A percentile compares a stretch with the other conserved stretches of the same genome.
These are phyloP conservation scores for Cotesia vestalis DNA, from an alignment of 1,140 invertebrate species.

Conservation along the genomic window DNA sequence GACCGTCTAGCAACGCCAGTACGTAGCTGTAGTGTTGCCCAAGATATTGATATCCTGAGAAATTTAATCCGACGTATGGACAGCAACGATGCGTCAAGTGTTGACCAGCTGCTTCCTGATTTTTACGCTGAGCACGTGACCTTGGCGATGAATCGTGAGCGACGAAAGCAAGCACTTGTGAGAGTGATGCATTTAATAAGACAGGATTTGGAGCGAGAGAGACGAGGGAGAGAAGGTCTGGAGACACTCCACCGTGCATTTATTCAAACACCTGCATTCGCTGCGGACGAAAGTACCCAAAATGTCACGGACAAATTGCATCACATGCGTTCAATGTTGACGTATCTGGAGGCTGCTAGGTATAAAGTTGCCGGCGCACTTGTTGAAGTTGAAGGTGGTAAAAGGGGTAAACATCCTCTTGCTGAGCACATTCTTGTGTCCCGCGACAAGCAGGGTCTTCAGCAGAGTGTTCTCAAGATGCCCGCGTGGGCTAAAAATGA, in stretches of 20 bases:
- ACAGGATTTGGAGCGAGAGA: conserved; percentile 85
- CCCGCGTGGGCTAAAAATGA: conserved; percentile 80
- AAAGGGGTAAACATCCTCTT: conserved; percentile 80
- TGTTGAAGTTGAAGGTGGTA: conserved; percentile 81
- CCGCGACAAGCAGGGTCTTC: conserved; percentile 88
- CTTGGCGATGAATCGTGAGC: conserved; percentile 90
- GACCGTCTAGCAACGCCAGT: conserved; percentile 77
- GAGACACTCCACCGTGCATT: conserved; percentile 92
- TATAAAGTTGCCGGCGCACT: conserved; percentile 86
- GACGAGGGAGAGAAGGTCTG: conserved; percentile 84
- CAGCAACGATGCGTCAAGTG: conserved; percentile 51
- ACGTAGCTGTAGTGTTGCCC: conserved; percentile 74
- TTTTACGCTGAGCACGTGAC: conserved; percentile 95
- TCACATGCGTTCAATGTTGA: conserved; percentile 90
- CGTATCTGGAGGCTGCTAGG: conserved; percentile 89
- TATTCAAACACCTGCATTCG: conserved; percentile 87
- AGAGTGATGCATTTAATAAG: conserved; percentile 84
- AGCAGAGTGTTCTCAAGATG: conserved; percentile 87
- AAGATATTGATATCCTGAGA: conserved; percentile 76
- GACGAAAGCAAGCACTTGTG: conserved; percentile 82
- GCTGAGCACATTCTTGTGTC: conserved; percentile 86
- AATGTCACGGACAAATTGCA: conserved; percentile 91
- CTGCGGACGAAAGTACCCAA: conserved; percentile 88
- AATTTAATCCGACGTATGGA: conserved; percentile 70
- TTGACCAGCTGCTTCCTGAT: conserved; percentile 88